phyloP scores from a whole-genome alignment of 2,797 vertebrate species.

The Acomys russatus region DNA sequence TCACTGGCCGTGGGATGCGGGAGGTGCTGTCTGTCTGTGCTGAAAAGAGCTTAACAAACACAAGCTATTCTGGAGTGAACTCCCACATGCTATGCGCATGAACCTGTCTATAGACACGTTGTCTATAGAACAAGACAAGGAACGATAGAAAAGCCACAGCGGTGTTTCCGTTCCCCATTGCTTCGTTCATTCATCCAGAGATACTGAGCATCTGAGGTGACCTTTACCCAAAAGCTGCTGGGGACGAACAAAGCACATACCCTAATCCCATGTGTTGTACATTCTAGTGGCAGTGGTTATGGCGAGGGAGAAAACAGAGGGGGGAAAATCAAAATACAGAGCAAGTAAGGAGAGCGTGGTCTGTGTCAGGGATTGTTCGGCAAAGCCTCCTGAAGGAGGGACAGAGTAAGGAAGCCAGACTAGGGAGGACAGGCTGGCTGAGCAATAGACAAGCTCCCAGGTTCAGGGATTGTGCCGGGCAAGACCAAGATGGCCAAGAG shows the following conservation, averaged over 20 bases:
- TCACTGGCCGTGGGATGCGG: background rate
- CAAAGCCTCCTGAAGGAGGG: background rate
- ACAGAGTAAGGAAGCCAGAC: too few species aligned
- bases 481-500: background rate
- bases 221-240: background rate
- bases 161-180: background rate
- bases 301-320: background rate
- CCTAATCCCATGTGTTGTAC: background rate
- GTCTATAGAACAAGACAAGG: background rate
- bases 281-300: background rate
- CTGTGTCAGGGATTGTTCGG: background rate
- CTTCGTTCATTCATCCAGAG: background rate
- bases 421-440: background rate
- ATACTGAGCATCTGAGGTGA: background rate
- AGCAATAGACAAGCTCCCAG: background rate
- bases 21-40: background rate
- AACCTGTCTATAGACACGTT: background rate
- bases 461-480: too few species aligned
- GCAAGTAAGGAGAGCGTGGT: background rate
- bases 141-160: background rate
- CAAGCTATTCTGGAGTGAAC: background rate
- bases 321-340: background rate
- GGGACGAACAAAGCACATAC: background rate
- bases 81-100: background rate
- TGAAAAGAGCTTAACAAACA: background rate